Percentiles rank a stretch among this genome's conserved stretches.
phyloP scores from a whole-genome alignment of 2,113 vertebrate species.

The Percina caprodes region DNA sequence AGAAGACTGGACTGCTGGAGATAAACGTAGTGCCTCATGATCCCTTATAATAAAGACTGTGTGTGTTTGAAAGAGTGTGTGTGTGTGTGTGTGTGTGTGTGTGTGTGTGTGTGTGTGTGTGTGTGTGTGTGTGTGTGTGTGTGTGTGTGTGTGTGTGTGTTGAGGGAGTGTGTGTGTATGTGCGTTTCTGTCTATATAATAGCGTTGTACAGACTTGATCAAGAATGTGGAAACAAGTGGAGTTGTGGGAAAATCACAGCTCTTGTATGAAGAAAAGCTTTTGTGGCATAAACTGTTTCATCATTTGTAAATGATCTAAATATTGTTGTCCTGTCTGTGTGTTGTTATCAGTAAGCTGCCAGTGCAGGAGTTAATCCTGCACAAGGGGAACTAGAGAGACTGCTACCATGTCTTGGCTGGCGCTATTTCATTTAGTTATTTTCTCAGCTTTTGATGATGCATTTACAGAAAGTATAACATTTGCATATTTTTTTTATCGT shows the following conservation, averaged over 20 bases:
- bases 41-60: slow-evolving; percentile 45
- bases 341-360: slow-evolving; percentile 24
- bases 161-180: neutral
- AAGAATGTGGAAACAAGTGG: slow-evolving; percentile 18
- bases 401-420: slow-evolving; percentile 1
- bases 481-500: slow-evolving; percentile 53
- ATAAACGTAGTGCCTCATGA: slow-evolving; percentile 66
- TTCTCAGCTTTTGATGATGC: slow-evolving; percentile 45
- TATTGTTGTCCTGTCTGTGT: slow-evolving; percentile 36
- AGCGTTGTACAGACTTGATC: slow-evolving; percentile 43
- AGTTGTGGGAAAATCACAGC: slow-evolving; percentile 24
- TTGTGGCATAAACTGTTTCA: slow-evolving; percentile 6
- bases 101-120: neutral
- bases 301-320: slow-evolving; percentile 49
- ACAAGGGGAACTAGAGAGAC: slow-evolving; percentile 43
- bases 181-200: slow-evolving; percentile 9
- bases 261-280: slow-evolving; percentile 15
- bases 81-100: neutral
- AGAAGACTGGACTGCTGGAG: slow-evolving; percentile 56
- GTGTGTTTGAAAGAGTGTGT: slow-evolving; percentile 8
- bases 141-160: neutral
- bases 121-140: neutral
- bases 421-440: slow-evolving; percentile 36
- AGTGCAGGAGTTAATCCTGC: slow-evolving; percentile 14
- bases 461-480: slow-evolving; percentile 47